Conservation (phyloP, 2,888 invertebrate species). For the Selenia dentaria region DNA sequence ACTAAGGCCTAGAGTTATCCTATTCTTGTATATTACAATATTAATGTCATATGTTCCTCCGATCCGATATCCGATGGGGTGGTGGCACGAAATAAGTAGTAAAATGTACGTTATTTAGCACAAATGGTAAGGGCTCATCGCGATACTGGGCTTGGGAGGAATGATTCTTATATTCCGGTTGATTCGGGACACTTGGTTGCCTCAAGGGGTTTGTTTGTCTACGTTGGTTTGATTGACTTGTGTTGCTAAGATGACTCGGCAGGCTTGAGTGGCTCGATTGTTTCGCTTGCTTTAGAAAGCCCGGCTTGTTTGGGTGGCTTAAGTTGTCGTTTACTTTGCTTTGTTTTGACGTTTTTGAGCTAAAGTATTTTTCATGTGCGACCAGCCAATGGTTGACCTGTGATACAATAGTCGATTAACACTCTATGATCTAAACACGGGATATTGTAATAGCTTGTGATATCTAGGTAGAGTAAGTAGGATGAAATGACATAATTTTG, state of each 20-base stretch:
- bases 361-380: conserved; percentile 10
- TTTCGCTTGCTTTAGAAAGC: neutral
- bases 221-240: neutral
- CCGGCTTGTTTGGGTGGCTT: neutral
- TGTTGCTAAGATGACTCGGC: too few relatives aligned
- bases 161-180: neutral
- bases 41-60: neutral
- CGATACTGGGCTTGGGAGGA: neutral
- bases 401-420: too few relatives aligned
- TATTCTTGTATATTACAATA: too few relatives aligned
- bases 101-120: neutral
- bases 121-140: neutral
- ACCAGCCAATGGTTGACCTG: conserved; percentile 11
- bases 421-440: too few relatives aligned
- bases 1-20: too few relatives aligned
- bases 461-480: too few relatives aligned
- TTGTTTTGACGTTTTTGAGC: neutral
- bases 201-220: neutral
- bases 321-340: neutral
- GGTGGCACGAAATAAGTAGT: neutral
- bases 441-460: too few relatives aligned
- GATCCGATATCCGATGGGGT: conserved; percentile 5
- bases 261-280: neutral
- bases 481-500: too few relatives aligned
- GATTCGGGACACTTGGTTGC: neutral